A percentile compares a stretch with the other conserved stretches of the same genome.
phyloP scores from a whole-genome alignment of 2,113 vertebrate species.

The Ahaetulla prasina region DNA sequence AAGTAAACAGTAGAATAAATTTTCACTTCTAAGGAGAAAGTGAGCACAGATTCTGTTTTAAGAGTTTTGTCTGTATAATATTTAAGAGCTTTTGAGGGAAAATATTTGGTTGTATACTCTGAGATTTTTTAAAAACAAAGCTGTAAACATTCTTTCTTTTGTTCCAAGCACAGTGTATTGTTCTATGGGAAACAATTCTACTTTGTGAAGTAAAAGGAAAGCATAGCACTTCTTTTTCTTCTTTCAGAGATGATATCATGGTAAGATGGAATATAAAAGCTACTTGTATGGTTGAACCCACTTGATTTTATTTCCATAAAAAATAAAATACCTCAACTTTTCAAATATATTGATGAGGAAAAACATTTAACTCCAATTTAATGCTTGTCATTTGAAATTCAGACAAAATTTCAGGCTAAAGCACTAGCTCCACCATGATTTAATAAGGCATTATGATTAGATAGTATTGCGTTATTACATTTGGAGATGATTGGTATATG shows the following conservation, averaged over 20 bases:
- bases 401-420: background rate
- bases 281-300: background rate
- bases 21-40: background rate
- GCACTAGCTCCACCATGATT: background rate
- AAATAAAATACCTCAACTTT: background rate
- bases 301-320: background rate
- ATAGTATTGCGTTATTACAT: background rate
- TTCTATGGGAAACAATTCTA: background rate
- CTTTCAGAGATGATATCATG: constrained; percentile 1
- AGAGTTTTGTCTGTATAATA: background rate
- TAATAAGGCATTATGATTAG: background rate
- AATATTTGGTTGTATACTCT: background rate
- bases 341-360: background rate
- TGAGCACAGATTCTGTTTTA: background rate
- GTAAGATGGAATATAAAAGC: background rate
- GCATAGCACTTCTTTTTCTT: background rate
- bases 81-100: background rate
- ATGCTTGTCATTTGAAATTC: background rate
- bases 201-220: background rate
- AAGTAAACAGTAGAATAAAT: background rate
- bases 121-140: background rate
- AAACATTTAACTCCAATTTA: background rate
- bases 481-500: background rate
- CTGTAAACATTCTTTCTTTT: background rate
- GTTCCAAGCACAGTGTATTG: background rate